Conservation (phyloP, 2,113 vertebrate species). For the Erpornis zantholeuca region DNA sequence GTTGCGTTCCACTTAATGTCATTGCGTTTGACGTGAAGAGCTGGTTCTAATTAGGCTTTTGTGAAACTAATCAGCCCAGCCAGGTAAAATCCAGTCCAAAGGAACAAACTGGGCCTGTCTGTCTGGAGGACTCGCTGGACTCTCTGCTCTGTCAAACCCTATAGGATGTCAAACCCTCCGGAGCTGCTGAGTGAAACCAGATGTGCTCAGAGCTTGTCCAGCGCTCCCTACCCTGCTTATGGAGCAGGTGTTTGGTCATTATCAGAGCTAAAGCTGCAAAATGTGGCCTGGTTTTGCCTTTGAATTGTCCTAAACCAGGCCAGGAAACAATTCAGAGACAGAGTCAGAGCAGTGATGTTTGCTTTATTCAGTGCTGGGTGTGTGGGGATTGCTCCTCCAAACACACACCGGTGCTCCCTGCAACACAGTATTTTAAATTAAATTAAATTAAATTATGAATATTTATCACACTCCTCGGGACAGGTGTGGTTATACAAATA, state of each 20-base stretch:
- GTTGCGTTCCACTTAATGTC: background rate
- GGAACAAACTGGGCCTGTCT: background rate
- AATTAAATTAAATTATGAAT: too few species aligned
- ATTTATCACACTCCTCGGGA: too few species aligned
- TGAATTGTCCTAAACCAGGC: too few species aligned
- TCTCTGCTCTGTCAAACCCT: background rate
- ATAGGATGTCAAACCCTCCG: constrained; percentile 1
- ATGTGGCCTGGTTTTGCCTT: background rate
- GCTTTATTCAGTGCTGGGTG: too few species aligned
- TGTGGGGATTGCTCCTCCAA: too few species aligned
- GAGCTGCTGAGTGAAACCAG: constrained; percentile 37
- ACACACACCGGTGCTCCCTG: too few species aligned
- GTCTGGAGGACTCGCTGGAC: background rate
- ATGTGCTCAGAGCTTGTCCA: background rate
- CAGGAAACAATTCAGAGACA: too few species aligned
- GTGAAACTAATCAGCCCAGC: constrained; percentile 8
- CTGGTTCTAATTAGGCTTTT: constrained; percentile 15
- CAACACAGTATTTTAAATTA: too few species aligned
- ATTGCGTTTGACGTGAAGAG: background rate
- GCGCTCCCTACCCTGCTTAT: background rate
- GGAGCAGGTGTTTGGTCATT: constrained; percentile 28
- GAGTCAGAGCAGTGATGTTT: too few species aligned
- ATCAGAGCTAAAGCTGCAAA: background rate
- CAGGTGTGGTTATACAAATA: too few species aligned
- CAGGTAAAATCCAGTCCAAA: background rate